phyloP scores from a whole-genome alignment of 2,888 invertebrate genomes.

The Tortricodes alternella region DNA sequence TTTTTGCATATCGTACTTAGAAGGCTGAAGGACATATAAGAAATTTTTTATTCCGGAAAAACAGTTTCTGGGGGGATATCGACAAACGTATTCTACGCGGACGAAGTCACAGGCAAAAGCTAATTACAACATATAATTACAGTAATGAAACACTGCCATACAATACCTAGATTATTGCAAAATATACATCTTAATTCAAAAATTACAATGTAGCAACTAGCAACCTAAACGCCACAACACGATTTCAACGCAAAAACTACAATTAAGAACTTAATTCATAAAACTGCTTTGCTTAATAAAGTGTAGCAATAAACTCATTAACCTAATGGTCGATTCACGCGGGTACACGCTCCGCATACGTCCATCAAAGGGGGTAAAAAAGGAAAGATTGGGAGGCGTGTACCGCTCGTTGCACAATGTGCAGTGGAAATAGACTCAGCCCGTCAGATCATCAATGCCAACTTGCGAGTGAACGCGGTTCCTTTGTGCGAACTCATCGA shows the following conservation, averaged over 20 bases:
- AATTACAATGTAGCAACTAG: neutral
- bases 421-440: conserved; percentile 41
- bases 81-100: no score
- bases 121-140: no score
- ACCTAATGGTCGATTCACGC: conserved; percentile 9
- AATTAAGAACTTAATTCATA: conserved; percentile 9
- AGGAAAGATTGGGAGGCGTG: neutral
- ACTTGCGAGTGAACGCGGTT: neutral
- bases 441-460: conserved; percentile 8
- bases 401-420: conserved; percentile 24
- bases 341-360: conserved; percentile 23
- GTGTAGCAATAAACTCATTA: conserved; percentile 6
- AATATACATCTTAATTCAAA: no score
- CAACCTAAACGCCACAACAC: neutral
- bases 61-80: no score
- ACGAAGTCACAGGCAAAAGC: no score
- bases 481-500: neutral
- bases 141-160: no score
- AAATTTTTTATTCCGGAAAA: no score
- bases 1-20: no score
- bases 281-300: conserved; percentile 9
- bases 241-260: neutral
- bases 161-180: no score
- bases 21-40: no score
- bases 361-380: conserved; percentile 19